phyloP scores from a whole-genome alignment of 2,888 invertebrate genomes.

The Timandra comae region DNA sequence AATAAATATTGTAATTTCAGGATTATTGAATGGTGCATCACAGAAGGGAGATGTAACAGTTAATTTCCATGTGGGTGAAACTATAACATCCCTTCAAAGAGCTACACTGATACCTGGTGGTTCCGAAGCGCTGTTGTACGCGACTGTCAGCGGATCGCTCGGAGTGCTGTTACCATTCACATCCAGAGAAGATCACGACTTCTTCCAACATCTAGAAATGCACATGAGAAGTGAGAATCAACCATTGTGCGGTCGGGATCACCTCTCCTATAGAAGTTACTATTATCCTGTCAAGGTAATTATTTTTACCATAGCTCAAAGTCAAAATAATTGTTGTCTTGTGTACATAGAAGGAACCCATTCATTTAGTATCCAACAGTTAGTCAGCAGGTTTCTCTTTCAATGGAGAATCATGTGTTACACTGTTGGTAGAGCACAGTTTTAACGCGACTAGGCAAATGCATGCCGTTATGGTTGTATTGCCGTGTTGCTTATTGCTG shows the following conservation, averaged over 20 bases:
- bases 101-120: conserved; percentile 98
- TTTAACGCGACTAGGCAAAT: conserved; percentile 27
- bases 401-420: conserved; percentile 52
- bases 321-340: background rate
- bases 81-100: conserved; percentile 95
- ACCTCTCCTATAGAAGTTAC: conserved; percentile 96
- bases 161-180: conserved; percentile 96
- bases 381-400: conserved; percentile 57
- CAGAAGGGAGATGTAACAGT: conserved; percentile 96
- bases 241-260: conserved; percentile 97
- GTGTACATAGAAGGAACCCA: conserved; percentile 1
- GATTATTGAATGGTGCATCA: conserved; percentile 95
- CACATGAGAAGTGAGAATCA: conserved; percentile 98
- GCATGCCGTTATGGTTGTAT: conserved; percentile 52
- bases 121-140: conserved; percentile 96
- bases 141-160: conserved; percentile 95
- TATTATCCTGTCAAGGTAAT: conserved; percentile 96
- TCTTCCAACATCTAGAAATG: conserved; percentile 99
- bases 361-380: conserved; percentile 39
- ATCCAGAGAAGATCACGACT: conserved; percentile 98
- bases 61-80: conserved; percentile 97
- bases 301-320: background rate
- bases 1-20: conserved; percentile 48
- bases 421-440: conserved; percentile 61
- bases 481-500: conserved; percentile 29